Evolutionary conservation across 35 echinoderm and acorn worm species (phyloP).

Genomic region (Holothuria glaberrima): DNA sequence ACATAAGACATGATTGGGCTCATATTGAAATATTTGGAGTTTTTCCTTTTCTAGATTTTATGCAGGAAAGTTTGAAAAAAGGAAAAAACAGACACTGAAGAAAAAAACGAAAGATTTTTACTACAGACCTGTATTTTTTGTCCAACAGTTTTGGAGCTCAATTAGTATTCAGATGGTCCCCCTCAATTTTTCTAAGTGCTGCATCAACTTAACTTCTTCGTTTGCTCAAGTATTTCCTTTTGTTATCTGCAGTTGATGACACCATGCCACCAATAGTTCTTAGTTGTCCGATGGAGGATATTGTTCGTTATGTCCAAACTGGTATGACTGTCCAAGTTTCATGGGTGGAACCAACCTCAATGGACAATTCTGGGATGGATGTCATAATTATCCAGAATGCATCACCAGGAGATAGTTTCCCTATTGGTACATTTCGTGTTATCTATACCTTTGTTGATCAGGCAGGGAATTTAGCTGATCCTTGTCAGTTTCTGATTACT

Average conservation of each 20-base stretch:
- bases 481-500: background rate
- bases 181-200: too few species aligned
- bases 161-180: too few species aligned
- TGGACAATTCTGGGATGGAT: conserved; percentile 3
- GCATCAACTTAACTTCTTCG: too few species aligned
- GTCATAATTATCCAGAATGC: background rate
- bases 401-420: background rate
- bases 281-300: background rate
- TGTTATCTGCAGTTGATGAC: background rate
- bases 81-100: too few species aligned
- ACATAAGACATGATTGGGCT: too few species aligned
- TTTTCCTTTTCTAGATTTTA: too few species aligned
- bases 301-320: background rate
- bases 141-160: too few species aligned
- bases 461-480: background rate
- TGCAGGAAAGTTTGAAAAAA: too few species aligned
- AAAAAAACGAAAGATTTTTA: too few species aligned
- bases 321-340: background rate
- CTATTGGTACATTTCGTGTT: background rate
- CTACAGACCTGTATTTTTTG: too few species aligned
- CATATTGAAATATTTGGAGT: too few species aligned
- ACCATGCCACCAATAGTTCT: background rate
- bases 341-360: conserved; percentile 7
- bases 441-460: conserved; percentile 2
- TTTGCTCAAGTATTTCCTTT: too few species aligned